These are phyloP conservation scores for Haliaeetus leucogaster DNA, from an alignment of 2,113 vertebrate species.

Conservation along the genomic window DNA sequence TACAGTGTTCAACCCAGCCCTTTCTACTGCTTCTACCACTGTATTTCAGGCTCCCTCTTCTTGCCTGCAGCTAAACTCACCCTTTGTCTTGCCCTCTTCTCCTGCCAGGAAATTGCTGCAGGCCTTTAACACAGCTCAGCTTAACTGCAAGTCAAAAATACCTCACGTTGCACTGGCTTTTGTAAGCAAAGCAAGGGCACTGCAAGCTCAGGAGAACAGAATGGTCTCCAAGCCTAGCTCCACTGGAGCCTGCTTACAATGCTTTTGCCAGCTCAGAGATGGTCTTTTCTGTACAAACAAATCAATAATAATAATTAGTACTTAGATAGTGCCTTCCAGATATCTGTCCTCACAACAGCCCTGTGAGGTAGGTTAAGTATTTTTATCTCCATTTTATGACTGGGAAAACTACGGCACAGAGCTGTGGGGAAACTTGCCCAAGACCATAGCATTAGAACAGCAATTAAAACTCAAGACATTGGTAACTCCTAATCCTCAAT, in stretches of 20 bases:
- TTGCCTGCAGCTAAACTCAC: not conserved
- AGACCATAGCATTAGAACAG: not conserved
- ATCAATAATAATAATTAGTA: not conserved
- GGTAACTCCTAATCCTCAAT: not conserved
- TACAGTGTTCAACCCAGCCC: not conserved
- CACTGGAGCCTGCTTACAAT: not conserved
- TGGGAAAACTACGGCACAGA: not conserved
- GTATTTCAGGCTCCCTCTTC: not conserved
- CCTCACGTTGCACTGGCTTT: not conserved
- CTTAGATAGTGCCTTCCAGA: not conserved
- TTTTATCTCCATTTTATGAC: not conserved
- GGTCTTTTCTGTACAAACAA: not conserved
- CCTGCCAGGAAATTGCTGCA: not conserved
- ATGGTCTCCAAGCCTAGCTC: not conserved
- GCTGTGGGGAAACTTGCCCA: not conserved
- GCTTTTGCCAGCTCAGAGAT: not conserved
- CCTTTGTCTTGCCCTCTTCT: not conserved
- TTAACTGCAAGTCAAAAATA: not conserved
- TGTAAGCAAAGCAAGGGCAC: not conserved
- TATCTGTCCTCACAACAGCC: not conserved
- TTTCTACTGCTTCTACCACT: not conserved
- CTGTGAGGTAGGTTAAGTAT: not conserved
- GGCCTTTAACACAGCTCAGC: not conserved
- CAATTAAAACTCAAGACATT: not conserved
- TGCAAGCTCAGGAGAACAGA: not conserved